Conservation (phyloP, 2,888 invertebrate genomes). For the Chymomyza fuscimana region DNA sequence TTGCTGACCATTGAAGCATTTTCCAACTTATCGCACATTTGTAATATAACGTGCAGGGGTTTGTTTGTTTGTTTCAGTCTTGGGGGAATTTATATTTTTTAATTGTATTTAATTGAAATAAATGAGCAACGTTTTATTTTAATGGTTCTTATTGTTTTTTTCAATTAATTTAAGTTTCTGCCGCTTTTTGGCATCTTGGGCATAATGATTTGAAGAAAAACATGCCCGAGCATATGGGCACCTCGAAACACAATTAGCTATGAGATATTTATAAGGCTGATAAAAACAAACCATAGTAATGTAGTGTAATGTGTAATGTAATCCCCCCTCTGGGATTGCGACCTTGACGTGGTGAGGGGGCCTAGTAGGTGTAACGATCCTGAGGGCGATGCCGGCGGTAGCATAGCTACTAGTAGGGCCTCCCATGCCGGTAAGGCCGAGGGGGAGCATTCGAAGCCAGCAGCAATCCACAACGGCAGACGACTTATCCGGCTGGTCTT, state of each 20-base stretch:
- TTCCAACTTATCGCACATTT: neutral
- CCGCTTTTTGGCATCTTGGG: conserved; percentile 1
- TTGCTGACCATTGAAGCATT: neutral
- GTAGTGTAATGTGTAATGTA: no score
- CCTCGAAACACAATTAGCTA: neutral
- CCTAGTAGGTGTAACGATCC: no score
- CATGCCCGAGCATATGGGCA: neutral
- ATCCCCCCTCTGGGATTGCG: no score
- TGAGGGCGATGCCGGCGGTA: no score
- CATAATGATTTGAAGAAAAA: neutral
- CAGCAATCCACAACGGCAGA: no score
- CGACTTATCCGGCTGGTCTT: no score
- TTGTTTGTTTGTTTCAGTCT: neutral
- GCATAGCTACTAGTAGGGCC: no score
- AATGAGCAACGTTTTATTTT: conserved; percentile 64
- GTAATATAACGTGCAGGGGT: neutral
- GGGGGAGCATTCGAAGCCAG: no score
- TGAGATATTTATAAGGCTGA: neutral
- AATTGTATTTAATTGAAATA: conserved; percentile 78
- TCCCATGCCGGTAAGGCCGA: no score
- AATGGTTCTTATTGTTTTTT: conserved; percentile 30
- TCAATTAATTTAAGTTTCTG: conserved; percentile 47
- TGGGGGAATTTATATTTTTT: conserved; percentile 1
- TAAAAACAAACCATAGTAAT: neutral
- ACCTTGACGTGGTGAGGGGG: no score